Evolutionary conservation across 2,797 vertebrate genomes (phyloP).

Genomic region (Petrocephalus sullivani): DNA sequence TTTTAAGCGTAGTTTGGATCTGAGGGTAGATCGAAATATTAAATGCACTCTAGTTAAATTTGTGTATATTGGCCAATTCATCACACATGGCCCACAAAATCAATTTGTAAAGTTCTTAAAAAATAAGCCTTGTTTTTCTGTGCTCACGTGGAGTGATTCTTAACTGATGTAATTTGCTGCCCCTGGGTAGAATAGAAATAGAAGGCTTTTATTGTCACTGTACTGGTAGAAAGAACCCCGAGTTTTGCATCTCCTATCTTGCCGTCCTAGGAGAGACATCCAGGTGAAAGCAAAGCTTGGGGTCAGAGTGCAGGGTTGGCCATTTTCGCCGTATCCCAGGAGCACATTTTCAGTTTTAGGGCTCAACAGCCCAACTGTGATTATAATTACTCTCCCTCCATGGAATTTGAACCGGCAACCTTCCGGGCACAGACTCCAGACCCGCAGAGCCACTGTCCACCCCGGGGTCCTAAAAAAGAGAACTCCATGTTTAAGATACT

Average conservation of each 20-base stretch:
- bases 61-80: background rate
- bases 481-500: background rate
- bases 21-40: background rate
- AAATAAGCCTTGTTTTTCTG: background rate
- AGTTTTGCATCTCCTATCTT: background rate
- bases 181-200: background rate
- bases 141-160: background rate
- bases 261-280: background rate
- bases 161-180: slow-evolving; percentile 2
- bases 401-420: background rate
- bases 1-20: background rate
- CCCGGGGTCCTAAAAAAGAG: background rate
- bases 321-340: background rate
- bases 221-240: background rate
- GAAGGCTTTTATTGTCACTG: background rate
- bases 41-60: background rate
- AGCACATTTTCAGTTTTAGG: background rate
- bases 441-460: background rate
- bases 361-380: background rate
- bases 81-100: background rate
- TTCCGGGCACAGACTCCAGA: background rate
- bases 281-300: background rate
- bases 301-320: background rate
- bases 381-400: background rate
- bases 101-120: background rate